phyloP scores from a whole-genome alignment of 1,140 invertebrate species.

The Drosophila nikananu region DNA sequence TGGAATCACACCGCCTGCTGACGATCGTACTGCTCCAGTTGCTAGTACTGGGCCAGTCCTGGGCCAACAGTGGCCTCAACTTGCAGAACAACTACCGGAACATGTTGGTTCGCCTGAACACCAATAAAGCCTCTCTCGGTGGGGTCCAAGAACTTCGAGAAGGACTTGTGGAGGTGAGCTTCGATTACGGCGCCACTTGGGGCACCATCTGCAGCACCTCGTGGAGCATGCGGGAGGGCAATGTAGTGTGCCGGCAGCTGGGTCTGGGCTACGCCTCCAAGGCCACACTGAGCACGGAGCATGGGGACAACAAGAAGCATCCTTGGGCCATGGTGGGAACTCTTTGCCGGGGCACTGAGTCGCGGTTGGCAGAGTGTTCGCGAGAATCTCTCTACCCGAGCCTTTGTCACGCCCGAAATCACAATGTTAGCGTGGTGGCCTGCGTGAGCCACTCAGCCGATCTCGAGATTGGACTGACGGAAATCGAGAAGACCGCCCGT shows the following conservation, averaged over 20 bases:
- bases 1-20: constrained; percentile 36
- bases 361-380: constrained; percentile 89
- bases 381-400: constrained; percentile 86
- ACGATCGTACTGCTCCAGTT: constrained; percentile 21
- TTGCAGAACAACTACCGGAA: constrained; percentile 68
- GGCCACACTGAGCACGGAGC: constrained; percentile 88
- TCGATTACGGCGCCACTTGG: constrained; percentile 88
- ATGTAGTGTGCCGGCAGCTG: constrained; percentile 92
- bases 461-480: constrained; percentile 91
- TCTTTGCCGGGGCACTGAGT: constrained; percentile 91
- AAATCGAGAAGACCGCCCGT: constrained; percentile 92
- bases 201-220: constrained; percentile 94
- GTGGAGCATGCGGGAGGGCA: constrained; percentile 94
- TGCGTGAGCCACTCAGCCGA: constrained; percentile 92
- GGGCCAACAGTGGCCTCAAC: constrained; percentile 39
- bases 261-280: constrained; percentile 91
- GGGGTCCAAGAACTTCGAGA: constrained; percentile 34
- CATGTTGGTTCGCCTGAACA: constrained; percentile 66
- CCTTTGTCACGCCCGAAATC: constrained; percentile 86
- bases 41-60: constrained; percentile 4
- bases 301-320: constrained; percentile 87
- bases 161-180: constrained; percentile 87
- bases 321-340: constrained; percentile 89
- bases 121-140: not conserved
- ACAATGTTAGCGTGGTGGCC: constrained; percentile 91